These are phyloP conservation scores for Pampus argenteus DNA, from an alignment of 2,797 vertebrate species.

Conservation along the genomic window DNA sequence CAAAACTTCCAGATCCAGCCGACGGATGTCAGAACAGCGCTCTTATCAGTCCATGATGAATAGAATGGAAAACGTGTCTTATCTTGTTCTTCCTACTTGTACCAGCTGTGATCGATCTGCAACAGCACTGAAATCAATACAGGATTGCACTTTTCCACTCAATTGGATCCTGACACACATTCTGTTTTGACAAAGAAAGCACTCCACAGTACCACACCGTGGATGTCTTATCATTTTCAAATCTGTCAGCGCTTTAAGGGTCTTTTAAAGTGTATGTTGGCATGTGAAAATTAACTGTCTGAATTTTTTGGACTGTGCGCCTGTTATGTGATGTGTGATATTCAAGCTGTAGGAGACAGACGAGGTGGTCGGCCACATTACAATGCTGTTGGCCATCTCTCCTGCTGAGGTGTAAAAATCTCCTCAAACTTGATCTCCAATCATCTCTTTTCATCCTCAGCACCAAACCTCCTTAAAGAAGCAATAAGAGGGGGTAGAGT, in stretches of 20 bases:
- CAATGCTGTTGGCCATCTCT: conserved; percentile 39
- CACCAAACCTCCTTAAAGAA: conserved; percentile 24
- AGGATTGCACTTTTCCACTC: conserved; percentile 81
- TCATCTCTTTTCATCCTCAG: conserved; percentile 20
- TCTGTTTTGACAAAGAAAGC: conserved; percentile 72
- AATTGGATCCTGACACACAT: conserved; percentile 66
- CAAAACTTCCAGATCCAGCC: conserved; percentile 67
- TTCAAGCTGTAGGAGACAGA: conserved; percentile 38
- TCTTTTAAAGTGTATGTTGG: conserved; percentile 44
- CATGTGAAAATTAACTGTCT: conserved; percentile 69
- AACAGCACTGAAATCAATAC: conserved; percentile 78
- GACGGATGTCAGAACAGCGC: conserved; percentile 75
- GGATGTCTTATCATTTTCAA: conserved; percentile 57
- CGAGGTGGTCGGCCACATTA: conserved; percentile 47
- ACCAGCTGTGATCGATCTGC: conserved; percentile 76
- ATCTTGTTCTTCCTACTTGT: conserved; percentile 78
- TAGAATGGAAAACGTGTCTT: conserved; percentile 80
- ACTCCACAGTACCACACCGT: conserved; percentile 60
- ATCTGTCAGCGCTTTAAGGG: conserved; percentile 45
- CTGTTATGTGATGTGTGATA: conserved; percentile 50
- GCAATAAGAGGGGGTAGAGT: not conserved
- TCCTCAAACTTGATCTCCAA: conserved; percentile 30
- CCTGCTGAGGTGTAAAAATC: conserved; percentile 50
- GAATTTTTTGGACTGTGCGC: not conserved
- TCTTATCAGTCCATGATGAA: conserved; percentile 79